Evolutionary conservation across 2,888 invertebrate genomes (phyloP).

Genomic region (Cantharis nigra): DNA sequence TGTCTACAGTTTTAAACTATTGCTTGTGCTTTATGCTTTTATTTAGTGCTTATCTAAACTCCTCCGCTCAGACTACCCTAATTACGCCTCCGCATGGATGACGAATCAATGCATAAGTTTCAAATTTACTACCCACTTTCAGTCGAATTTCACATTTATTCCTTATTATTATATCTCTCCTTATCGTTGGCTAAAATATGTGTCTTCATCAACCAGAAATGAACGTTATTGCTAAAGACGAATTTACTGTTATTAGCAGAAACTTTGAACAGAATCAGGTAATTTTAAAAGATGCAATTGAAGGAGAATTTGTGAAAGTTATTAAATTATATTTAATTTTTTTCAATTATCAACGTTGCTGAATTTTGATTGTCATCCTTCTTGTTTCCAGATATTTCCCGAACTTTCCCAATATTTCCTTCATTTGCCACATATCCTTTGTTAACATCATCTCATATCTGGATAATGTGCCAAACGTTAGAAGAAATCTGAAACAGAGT

Average conservation of each 20-base stretch:
- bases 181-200: too few relatives aligned
- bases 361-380: background rate
- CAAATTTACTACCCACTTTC: background rate
- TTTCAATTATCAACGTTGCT: background rate
- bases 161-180: too few relatives aligned
- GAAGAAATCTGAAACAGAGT: background rate
- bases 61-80: background rate
- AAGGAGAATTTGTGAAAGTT: background rate
- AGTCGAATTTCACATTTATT: too few relatives aligned
- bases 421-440: background rate
- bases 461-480: conserved; percentile 34
- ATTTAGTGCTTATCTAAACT: too few relatives aligned
- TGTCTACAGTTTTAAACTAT: background rate
- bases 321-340: background rate
- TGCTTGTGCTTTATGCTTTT: too few relatives aligned
- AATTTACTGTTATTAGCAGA: background rate
- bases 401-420: background rate
- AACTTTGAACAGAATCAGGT: background rate
- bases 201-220: too few relatives aligned
- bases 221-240: too few relatives aligned
- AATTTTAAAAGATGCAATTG: background rate
- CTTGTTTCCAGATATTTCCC: background rate
- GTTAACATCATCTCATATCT: background rate
- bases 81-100: background rate
- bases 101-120: background rate